Evolutionary conservation across 2,113 vertebrate genomes (phyloP).

Genomic region (Ameiurus melas): DNA sequence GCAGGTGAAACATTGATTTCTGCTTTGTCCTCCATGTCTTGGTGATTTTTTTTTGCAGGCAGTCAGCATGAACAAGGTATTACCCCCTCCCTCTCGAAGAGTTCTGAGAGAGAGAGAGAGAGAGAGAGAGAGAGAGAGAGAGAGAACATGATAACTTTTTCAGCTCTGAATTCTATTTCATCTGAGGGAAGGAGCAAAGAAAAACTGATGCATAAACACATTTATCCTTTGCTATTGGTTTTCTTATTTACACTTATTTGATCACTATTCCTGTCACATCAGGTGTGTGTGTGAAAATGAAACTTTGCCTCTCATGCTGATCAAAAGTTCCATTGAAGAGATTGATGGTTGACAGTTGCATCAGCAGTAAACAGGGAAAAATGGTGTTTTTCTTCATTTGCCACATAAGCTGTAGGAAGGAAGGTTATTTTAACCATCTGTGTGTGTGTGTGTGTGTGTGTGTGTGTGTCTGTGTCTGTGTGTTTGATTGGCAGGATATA

Average conservation of each 20-base stretch:
- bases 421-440: background rate
- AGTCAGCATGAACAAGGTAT: background rate
- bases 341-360: slow-evolving; percentile 9
- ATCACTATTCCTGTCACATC: slow-evolving; percentile 52
- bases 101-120: background rate
- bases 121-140: slow-evolving; percentile 13
- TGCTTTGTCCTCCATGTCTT: background rate
- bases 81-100: background rate
- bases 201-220: slow-evolving; percentile 38
- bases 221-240: slow-evolving; percentile 31
- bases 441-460: slow-evolving; percentile 12
- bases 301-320: background rate
- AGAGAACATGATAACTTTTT: background rate
- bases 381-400: background rate
- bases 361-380: background rate
- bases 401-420: background rate
- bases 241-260: slow-evolving; percentile 52
- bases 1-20: slow-evolving; percentile 21
- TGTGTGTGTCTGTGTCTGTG: slow-evolving; percentile 24
- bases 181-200: slow-evolving; percentile 20
- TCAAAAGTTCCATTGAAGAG: slow-evolving; percentile 9
- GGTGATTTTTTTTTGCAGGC: background rate
- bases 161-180: slow-evolving; percentile 44
- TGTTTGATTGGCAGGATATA: slow-evolving; percentile 82
- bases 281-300: slow-evolving; percentile 4